Percentiles rank a stretch among this genome's conserved stretches.
Conservation (phyloP, 2,888 invertebrate species). For the Ochlodes sylvanus region DNA sequence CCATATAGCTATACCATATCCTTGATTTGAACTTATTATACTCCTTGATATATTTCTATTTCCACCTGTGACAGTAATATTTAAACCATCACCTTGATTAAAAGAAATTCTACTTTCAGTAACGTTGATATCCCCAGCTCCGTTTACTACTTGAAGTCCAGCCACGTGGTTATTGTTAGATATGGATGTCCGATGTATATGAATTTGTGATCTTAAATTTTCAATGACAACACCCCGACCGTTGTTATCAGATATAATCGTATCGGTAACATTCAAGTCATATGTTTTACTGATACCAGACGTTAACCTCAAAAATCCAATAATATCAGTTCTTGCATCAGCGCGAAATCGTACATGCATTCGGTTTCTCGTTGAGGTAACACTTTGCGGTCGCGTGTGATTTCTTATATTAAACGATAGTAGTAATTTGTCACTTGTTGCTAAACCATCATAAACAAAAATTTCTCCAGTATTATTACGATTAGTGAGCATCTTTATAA, state of each 20-base stretch:
- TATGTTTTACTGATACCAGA: conserved; percentile 91
- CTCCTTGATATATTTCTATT: conserved; percentile 95
- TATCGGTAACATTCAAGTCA: conserved; percentile 94
- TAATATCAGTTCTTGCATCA: conserved; percentile 88
- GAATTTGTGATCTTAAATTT: conserved; percentile 95
- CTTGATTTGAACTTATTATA: conserved; percentile 93
- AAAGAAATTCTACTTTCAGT: conserved; percentile 95
- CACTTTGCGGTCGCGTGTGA: conserved; percentile 94
- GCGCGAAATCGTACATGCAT: conserved; percentile 93
- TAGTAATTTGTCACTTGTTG: conserved; percentile 88
- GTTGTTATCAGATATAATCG: conserved; percentile 94
- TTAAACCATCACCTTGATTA: conserved; percentile 97
- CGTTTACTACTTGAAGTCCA: conserved; percentile 95
- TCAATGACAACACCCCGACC: conserved; percentile 98
- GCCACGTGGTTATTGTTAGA: conserved; percentile 95
- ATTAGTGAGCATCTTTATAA: conserved; percentile 92
- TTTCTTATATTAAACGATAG: conserved; percentile 91
- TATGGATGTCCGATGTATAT: conserved; percentile 92
- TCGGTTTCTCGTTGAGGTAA: conserved; percentile 92
- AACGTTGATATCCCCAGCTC: conserved; percentile 97
- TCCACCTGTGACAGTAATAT: conserved; percentile 98
- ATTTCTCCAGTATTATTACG: conserved; percentile 90
- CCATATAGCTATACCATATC: conserved; percentile 96
- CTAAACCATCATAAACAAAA: conserved; percentile 92
- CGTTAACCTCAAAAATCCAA: conserved; percentile 91